Evolutionary conservation across 2,113 vertebrate genomes (phyloP).

Genomic region (Erythrocercus mccallii): DNA sequence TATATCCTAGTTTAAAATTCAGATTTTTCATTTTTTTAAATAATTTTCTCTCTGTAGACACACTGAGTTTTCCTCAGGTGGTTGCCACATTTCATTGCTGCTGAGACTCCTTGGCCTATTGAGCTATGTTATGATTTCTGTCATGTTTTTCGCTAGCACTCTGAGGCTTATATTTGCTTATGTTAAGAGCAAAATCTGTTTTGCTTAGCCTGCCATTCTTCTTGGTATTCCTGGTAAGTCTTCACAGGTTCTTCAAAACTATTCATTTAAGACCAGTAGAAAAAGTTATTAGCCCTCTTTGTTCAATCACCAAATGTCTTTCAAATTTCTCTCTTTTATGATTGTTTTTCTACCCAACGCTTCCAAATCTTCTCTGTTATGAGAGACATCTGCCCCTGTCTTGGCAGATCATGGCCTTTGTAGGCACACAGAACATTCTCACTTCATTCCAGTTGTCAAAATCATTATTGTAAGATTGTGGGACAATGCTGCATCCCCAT

Average conservation of each 20-base stretch:
- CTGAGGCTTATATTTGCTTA: neutral
- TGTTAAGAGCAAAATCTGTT: neutral
- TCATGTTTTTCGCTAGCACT: neutral
- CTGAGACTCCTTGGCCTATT: neutral
- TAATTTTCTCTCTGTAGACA: neutral
- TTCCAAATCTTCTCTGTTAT: neutral
- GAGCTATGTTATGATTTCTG: neutral
- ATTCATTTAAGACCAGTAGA: neutral
- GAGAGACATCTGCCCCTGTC: neutral
- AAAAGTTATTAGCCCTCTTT: neutral
- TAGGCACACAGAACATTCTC: neutral
- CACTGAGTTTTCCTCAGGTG: fast-evolving
- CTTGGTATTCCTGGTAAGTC: neutral
- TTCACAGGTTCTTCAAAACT: neutral
- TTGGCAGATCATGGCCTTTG: neutral
- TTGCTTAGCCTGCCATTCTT: neutral
- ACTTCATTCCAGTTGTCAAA: neutral
- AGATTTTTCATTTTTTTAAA: neutral
- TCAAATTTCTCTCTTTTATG: neutral
- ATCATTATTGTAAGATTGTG: neutral
- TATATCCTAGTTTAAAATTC: neutral
- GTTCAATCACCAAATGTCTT: neutral
- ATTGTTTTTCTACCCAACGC: neutral
- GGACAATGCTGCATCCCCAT: neutral
- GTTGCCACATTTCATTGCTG: neutral